phyloP scores from a whole-genome alignment of 2,797 vertebrate species.

The Parotocinclus haroldoi region DNA sequence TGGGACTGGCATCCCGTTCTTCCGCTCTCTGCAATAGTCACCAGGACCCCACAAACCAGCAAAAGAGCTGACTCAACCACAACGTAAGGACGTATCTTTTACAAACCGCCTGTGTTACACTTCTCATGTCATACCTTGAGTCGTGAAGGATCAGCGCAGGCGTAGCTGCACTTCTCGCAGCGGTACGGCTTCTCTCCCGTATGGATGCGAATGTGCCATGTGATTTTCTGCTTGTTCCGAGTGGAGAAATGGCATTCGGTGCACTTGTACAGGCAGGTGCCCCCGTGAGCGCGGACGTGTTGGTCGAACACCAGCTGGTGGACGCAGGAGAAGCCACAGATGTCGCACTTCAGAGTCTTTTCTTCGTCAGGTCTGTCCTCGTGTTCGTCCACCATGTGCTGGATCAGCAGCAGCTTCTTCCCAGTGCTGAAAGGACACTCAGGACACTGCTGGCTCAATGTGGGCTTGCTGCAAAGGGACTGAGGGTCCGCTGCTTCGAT shows the following conservation, averaged over 20 bases:
- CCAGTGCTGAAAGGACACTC: constrained; percentile 82
- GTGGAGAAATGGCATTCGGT: constrained; percentile 87
- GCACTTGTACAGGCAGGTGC: constrained; percentile 88
- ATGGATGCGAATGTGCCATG: constrained; percentile 94
- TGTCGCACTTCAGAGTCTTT: constrained; percentile 77
- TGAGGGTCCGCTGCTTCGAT: constrained; percentile 69
- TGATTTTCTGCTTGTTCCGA: constrained; percentile 94
- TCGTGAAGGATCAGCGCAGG: constrained; percentile 88
- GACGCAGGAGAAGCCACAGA: constrained; percentile 81
- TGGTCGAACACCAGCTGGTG: constrained; percentile 91
- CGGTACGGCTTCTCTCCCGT: constrained; percentile 94
- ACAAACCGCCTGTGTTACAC: no score
- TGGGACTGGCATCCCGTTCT: no score
- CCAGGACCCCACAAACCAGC: no score
- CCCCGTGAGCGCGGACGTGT: constrained; percentile 87
- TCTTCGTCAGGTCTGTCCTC: constrained; percentile 69
- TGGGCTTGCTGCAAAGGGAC: constrained; percentile 62
- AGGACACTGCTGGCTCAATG: constrained; percentile 80
- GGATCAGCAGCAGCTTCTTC: constrained; percentile 78
- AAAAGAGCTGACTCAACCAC: no score
- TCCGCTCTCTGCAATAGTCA: no score
- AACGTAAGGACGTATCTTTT: no score
- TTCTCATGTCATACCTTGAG: constrained; percentile 80
- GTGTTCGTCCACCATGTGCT: constrained; percentile 81
- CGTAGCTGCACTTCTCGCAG: constrained; percentile 87